Percentiles rank a stretch among this genome's conserved stretches.
These are phyloP conservation scores for Drosophila austrosaltans DNA, from an alignment of 2,888 invertebrate species.

Conservation along the genomic window DNA sequence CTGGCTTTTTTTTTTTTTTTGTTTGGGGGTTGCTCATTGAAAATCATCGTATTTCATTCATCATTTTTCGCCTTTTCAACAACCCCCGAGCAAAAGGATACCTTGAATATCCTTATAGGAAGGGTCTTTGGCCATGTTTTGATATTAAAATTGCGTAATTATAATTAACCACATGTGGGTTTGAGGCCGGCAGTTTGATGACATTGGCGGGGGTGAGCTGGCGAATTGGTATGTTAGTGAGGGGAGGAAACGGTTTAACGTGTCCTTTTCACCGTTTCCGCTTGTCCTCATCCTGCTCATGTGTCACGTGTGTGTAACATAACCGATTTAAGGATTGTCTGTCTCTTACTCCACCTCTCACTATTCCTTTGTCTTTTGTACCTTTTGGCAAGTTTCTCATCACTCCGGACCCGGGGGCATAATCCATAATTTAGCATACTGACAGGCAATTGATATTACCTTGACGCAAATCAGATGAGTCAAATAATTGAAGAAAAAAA, in stretches of 20 bases:
- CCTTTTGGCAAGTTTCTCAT: conserved; percentile 19
- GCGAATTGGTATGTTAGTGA: neutral
- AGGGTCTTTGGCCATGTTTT: conserved; percentile 54
- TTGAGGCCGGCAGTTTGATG: neutral
- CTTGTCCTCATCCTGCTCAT: conserved; percentile 47
- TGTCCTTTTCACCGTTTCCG: conserved; percentile 62
- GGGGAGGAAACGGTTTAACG: conserved; percentile 50
- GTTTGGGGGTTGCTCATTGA: conserved; percentile 62
- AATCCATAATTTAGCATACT: conserved; percentile 78
- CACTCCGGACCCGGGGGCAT: conserved; percentile 75
- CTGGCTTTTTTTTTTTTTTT: conserved; percentile 11
- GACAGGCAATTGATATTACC: conserved; percentile 76
- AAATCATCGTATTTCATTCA: conserved; percentile 80
- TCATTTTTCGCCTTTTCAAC: conserved; percentile 79
- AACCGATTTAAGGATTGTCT: conserved; percentile 17
- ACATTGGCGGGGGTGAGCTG: conserved; percentile 6
- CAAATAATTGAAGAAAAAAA: conserved; percentile 47
- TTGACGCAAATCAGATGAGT: conserved; percentile 35
- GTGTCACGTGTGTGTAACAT: conserved; percentile 49
- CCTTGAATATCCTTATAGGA: conserved; percentile 45
- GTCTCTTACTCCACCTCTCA: neutral
- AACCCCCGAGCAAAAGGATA: conserved; percentile 53
- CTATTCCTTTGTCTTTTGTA: neutral
- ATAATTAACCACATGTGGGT: conserved; percentile 82
- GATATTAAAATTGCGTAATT: conserved; percentile 80